Evolutionary conservation across 1,140 invertebrate species (phyloP).

Genomic region (Neelides sp.): DNA sequence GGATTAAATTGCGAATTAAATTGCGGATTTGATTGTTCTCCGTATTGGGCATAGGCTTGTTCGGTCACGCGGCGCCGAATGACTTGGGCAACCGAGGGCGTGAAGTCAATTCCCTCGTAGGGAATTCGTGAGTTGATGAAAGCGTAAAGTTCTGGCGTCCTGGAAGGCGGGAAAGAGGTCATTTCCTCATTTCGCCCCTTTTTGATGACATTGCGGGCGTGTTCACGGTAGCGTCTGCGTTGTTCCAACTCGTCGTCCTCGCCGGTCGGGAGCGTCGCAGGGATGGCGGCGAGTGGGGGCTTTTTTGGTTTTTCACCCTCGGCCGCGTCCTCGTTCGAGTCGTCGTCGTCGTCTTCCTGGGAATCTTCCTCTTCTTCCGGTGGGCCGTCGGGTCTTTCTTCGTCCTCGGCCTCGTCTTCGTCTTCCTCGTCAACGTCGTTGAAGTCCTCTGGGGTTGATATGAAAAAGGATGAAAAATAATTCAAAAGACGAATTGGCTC

Average conservation of each 20-base stretch:
- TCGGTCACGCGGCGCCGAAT: no score
- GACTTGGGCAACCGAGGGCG: no score
- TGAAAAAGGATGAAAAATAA: no score
- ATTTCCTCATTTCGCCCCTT: constrained; percentile 10
- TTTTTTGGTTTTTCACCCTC: neutral
- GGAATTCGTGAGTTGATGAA: constrained; percentile 5
- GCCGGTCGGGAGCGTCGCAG: neutral
- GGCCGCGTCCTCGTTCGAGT: neutral
- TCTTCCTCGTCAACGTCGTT: constrained; percentile 15
- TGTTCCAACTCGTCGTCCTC: constrained; percentile 9
- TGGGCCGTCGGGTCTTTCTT: no score
- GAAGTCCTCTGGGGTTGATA: constrained; percentile 5
- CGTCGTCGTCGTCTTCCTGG: constrained; percentile 14
- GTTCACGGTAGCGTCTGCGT: neutral
- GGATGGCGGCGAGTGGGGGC: no score
- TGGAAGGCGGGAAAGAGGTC: constrained; percentile 23
- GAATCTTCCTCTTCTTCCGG: no score
- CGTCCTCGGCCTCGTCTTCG: constrained; percentile 12
- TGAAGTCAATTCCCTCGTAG: no score
- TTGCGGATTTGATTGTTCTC: no score
- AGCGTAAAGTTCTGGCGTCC: constrained; percentile 21
- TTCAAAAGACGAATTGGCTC: no score
- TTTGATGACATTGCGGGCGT: no score
- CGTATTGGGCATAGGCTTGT: no score
- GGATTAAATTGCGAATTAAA: no score